A percentile compares a stretch with the other conserved stretches of the same genome.
phyloP scores from a whole-genome alignment of 2,113 vertebrate species.

The Phasianus colchicus region DNA sequence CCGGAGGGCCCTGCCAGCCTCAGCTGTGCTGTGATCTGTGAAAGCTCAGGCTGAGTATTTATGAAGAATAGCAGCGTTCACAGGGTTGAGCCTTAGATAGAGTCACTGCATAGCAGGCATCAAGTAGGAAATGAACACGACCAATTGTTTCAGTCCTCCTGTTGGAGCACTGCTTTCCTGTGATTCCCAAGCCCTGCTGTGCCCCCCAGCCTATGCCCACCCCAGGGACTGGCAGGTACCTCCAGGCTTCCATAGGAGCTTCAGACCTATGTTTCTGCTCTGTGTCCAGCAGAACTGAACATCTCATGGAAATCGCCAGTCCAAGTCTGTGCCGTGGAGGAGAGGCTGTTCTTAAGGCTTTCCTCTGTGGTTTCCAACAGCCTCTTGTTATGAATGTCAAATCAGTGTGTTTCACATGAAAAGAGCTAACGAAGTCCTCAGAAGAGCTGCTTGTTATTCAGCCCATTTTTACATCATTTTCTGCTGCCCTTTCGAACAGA shows the following conservation, averaged over 20 bases:
- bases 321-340: background rate
- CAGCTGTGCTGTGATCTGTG: background rate
- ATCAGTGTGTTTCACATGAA: background rate
- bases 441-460: background rate
- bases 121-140: background rate
- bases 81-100: background rate
- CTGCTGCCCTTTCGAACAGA: background rate
- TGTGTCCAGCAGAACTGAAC: background rate
- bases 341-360: background rate
- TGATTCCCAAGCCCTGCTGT: accelerated
- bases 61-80: background rate
- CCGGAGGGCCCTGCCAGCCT: background rate
- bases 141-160: background rate
- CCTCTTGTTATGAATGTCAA: constrained; percentile 22
- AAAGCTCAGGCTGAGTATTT: background rate
- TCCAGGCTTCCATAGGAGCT: background rate
- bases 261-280: background rate
- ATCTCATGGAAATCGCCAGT: background rate
- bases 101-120: background rate
- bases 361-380: constrained; percentile 32
- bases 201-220: background rate
- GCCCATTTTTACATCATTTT: background rate
- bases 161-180: background rate
- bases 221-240: background rate
- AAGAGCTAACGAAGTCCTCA: constrained; percentile 20